A percentile compares a stretch with the other conserved stretches of the same genome.
Evolutionary conservation across 2,797 vertebrate species (phyloP).

Genomic region (Megalops cyprinoides): DNA sequence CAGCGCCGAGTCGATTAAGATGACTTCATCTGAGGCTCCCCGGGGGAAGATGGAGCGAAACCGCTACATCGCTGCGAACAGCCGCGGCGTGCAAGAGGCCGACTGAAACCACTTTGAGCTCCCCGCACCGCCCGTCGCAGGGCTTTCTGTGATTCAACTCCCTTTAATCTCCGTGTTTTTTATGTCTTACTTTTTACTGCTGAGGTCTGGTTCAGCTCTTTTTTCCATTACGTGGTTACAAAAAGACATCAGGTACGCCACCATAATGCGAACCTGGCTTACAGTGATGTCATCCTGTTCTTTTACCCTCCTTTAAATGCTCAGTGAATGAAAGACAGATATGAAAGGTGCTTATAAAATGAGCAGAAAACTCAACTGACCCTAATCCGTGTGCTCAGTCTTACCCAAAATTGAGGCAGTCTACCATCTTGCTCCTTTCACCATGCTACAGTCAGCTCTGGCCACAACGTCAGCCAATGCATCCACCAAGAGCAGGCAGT

Average conservation of each 20-base stretch:
- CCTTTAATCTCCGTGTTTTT: conserved; percentile 1
- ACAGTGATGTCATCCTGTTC: neutral
- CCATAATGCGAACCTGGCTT: conserved; percentile 6
- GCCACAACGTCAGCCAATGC: neutral
- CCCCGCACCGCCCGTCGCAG: neutral
- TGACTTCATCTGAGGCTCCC: conserved; percentile 21
- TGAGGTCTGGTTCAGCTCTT: neutral
- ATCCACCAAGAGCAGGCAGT: neutral
- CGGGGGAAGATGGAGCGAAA: neutral
- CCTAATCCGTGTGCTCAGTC: neutral
- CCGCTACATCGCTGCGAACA: conserved; percentile 12
- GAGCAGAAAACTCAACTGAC: neutral
- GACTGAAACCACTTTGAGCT: neutral
- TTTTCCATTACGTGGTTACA: conserved; percentile 11
- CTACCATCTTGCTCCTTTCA: neutral
- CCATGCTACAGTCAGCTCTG: neutral
- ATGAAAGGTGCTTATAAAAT: neutral
- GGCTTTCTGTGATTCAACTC: neutral
- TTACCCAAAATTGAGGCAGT: neutral
- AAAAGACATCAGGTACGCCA: neutral
- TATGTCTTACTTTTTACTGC: conserved; percentile 9
- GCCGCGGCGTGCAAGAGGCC: conserved; percentile 2
- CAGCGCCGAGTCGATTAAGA: conserved; percentile 18
- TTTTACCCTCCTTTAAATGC: neutral
- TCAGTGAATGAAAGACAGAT: neutral